These are phyloP conservation scores for Drosophila mettleri DNA, from an alignment of 2,888 invertebrate species.

Conservation along the genomic window DNA sequence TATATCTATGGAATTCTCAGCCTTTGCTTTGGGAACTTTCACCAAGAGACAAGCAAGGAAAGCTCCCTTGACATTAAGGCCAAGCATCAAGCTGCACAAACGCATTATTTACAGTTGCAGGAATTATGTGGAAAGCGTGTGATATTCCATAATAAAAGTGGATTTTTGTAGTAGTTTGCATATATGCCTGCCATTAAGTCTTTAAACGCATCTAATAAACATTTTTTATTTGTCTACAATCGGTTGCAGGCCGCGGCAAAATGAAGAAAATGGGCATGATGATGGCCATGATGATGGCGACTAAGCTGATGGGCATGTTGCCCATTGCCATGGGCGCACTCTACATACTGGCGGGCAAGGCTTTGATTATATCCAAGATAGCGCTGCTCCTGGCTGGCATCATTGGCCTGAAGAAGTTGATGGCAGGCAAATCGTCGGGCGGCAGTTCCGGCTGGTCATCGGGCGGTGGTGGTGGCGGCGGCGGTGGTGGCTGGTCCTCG, in stretches of 20 bases:
- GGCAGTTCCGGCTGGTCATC: conserved; percentile 82
- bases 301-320: conserved; percentile 93
- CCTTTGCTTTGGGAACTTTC: conserved; percentile 59
- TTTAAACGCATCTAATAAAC: background rate
- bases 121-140: conserved; percentile 47
- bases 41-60: conserved; percentile 36
- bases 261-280: conserved; percentile 96
- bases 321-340: conserved; percentile 92
- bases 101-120: conserved; percentile 37
- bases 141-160: conserved; percentile 19
- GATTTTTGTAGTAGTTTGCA: background rate
- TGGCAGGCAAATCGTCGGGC: conserved; percentile 88
- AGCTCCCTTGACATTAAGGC: conserved; percentile 21
- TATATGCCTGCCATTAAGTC: background rate
- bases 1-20: conserved; percentile 44
- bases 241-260: conserved; percentile 90
- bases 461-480: conserved; percentile 68
- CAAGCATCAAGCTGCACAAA: conserved; percentile 15
- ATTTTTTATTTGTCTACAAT: conserved; percentile 13
- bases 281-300: conserved; percentile 93
- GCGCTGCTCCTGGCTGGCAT: conserved; percentile 92
- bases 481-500: conserved; percentile 86
- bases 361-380: conserved; percentile 92
- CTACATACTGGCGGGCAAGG: conserved; percentile 93
- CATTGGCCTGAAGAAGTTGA: conserved; percentile 92